Conservation (phyloP, 2,797 vertebrate species). For the Sebastes baramenuke region DNA sequence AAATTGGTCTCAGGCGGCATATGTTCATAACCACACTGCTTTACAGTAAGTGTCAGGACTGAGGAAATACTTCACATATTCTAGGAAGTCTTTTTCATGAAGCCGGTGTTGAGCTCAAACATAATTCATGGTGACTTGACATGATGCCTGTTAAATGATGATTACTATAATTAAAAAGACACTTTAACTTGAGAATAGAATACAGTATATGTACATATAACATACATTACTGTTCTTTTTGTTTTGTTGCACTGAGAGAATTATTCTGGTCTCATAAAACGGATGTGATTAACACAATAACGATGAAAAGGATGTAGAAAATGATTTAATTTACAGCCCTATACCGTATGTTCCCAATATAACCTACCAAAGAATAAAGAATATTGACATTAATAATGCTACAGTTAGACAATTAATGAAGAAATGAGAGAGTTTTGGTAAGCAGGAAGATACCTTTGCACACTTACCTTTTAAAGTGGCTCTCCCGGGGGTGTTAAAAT, state of each 20-base stretch:
- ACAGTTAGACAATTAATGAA: background rate
- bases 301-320: background rate
- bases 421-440: background rate
- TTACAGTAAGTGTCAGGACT: background rate
- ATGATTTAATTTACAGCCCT: fast-evolving
- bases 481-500: background rate
- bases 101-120: background rate
- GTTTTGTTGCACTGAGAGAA: background rate
- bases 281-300: background rate
- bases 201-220: background rate
- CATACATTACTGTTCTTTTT: background rate
- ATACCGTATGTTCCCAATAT: background rate
- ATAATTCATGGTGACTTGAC: background rate
- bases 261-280: background rate
- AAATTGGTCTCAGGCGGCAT: background rate
- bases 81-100: background rate
- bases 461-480: background rate
- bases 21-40: background rate
- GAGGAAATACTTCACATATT: background rate
- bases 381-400: background rate
- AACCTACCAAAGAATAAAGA: background rate
- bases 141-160: background rate
- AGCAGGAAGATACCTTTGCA: background rate
- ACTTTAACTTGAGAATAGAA: background rate
- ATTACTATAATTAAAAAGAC: background rate